Evolutionary conservation across 1,140 invertebrate species (phyloP).

Genomic region (Drosophila suzukii): DNA sequence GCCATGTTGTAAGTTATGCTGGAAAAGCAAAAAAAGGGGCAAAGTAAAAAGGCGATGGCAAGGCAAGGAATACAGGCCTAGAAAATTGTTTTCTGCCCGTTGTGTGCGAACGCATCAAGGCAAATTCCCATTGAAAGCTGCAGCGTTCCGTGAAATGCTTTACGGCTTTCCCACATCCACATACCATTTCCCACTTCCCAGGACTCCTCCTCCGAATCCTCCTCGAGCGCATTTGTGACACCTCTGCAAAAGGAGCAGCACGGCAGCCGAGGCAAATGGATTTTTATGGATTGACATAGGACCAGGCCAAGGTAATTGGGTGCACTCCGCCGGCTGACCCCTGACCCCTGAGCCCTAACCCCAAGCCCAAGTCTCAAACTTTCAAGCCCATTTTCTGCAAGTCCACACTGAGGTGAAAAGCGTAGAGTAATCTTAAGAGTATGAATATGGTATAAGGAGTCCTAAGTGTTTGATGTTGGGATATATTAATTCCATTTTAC

Average conservation of each 20-base stretch:
- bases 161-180: conserved; percentile 47
- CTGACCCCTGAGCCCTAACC: conserved; percentile 2
- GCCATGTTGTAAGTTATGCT: conserved; percentile 79
- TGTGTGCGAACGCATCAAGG: conserved; percentile 49
- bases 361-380: neutral
- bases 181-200: conserved; percentile 5
- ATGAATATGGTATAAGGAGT: too few species aligned
- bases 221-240: conserved; percentile 79
- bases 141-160: conserved; percentile 82
- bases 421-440: neutral
- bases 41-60: conserved; percentile 13
- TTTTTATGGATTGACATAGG: conserved; percentile 81
- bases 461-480: neutral
- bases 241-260: conserved; percentile 40
- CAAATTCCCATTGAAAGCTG: conserved; percentile 82
- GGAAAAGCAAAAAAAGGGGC: conserved; percentile 23
- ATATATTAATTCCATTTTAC: too few species aligned
- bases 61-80: conserved; percentile 48
- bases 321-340: conserved; percentile 59
- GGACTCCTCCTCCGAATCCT: conserved; percentile 49
- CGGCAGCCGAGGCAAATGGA: conserved; percentile 65
- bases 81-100: conserved; percentile 72
- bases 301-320: conserved; percentile 68
- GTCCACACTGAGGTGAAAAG: conserved; percentile 12
- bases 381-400: conserved; percentile 38